Percentiles rank a stretch among this genome's conserved stretches.
These are phyloP conservation scores for Carlito syrichta DNA, from an alignment of 2,113 vertebrate species.

Conservation along the genomic window DNA sequence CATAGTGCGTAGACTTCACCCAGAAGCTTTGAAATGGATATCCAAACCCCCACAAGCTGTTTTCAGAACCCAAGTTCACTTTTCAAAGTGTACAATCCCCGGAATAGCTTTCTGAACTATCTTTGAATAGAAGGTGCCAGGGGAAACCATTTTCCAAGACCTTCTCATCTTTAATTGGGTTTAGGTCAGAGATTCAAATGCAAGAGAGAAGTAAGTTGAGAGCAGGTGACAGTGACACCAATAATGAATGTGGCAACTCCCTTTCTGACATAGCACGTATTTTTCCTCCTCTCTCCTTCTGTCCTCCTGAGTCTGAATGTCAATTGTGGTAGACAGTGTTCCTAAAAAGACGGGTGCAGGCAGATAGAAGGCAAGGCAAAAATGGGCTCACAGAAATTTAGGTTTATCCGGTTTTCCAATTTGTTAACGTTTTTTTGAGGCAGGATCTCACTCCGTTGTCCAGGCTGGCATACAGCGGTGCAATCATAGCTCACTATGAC, in stretches of 20 bases:
- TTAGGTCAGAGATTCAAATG: neutral
- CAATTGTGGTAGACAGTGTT: accelerated
- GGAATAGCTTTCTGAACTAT: neutral
- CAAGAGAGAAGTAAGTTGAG: neutral
- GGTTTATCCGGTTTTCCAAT: neutral
- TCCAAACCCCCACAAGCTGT: neutral
- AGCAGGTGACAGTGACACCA: accelerated
- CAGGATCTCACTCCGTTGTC: no score
- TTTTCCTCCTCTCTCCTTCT: accelerated
- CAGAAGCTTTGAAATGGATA: neutral
- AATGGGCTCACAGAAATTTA: accelerated
- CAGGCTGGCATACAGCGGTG: no score
- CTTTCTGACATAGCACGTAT: accelerated
- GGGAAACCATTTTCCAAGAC: neutral
- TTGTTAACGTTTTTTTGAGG: no score
- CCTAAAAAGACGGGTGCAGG: neutral
- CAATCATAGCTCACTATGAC: no score
- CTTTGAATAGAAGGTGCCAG: neutral
- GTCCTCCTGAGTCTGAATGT: no score
- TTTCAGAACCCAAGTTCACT: neutral
- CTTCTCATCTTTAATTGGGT: neutral
- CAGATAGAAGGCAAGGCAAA: neutral
- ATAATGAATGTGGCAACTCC: accelerated
- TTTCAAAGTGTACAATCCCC: neutral
- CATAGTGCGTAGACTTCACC: neutral